Base-by-base conservation (phyloP, 1,140 invertebrate genomes). In the Drosophila bipectinata region DNA sequence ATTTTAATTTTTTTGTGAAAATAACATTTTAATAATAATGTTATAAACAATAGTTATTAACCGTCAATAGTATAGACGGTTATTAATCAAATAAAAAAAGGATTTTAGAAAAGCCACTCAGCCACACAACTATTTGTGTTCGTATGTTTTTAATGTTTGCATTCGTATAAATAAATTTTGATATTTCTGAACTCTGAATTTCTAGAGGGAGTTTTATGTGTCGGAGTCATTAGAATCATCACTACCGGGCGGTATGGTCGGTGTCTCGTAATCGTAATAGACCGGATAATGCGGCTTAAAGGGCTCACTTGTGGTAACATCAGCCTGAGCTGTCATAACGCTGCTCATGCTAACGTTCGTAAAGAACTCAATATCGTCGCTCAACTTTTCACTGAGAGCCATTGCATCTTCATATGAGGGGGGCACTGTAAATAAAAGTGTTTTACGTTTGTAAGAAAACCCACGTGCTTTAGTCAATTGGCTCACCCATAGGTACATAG, bases 211-310 rank as follows among this genome's bases (percentile, higher is more conserved):
- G 30, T 57, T 69, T 85, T 87, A 87, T 76, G 79, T 87, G 79
- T 87, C 83, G 83, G 83, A 88, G 88, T 87, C 83, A 88, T 82
- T 90, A 61, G 87, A 90, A 90, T 91, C 90, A 88, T 91, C 90
- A 90, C 90, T 91, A 91, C 90, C 90, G 87, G 90, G 90, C 87
- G 90, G 90, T 91, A 91, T 91, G 73, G 84, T 90, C 72, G 90
- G 90, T 76, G 90, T 91, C 77, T 91, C 90, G 71, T 91, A 91
- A 59, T 91, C 87, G 74, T 90, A 91, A 85, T 91, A 91, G 74
- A 91, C 90, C 62, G 90, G 90, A 79, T 91, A 91, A 72, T 84
- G 90, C 62, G 90, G 90, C 74, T 91, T 91, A 78, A 91, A 91
- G 58, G 77, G 80, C 69, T 91, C 90, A 78, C 82, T 79, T 72